A percentile compares a stretch with the other conserved stretches of the same genome.
phyloP scores from a whole-genome alignment of 1,140 invertebrate genomes.

The Hylyphantes graminicola region DNA sequence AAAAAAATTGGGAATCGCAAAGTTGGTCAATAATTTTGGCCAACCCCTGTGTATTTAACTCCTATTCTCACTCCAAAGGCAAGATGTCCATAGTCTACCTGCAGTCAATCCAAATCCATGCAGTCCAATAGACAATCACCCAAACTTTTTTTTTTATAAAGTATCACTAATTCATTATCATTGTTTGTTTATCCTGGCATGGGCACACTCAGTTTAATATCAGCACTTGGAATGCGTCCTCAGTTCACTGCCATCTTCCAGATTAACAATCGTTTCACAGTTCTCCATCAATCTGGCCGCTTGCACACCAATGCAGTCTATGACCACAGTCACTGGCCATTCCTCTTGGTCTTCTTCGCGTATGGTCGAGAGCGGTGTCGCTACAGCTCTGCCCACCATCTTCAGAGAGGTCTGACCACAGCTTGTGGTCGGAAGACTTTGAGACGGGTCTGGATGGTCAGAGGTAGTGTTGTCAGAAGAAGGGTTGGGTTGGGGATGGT shows the following conservation, averaged over 20 bases:
- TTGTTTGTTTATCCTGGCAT: no score
- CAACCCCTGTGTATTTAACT: no score
- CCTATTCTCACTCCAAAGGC: no score
- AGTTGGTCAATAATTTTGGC: no score
- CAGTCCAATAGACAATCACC: no score
- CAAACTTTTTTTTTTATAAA: no score
- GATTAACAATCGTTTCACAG: conserved; percentile 19
- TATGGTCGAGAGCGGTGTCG: conserved; percentile 21
- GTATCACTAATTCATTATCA: no score
- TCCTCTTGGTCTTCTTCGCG: conserved; percentile 6
- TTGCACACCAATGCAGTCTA: conserved; percentile 38
- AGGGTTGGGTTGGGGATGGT: not conserved
- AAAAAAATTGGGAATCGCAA: no score
- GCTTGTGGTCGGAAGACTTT: not conserved
- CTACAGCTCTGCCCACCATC: not conserved
- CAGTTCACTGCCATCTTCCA: not conserved
- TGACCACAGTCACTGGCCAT: conserved; percentile 18
- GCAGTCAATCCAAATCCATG: no score
- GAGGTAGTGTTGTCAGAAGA: not conserved
- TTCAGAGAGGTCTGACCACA: not conserved
- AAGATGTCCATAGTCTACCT: no score
- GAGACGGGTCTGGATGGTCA: not conserved
- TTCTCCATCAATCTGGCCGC: conserved; percentile 23
- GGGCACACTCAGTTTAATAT: not conserved
- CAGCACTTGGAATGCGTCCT: conserved; percentile 11